Evolutionary conservation across 2,797 vertebrate species (phyloP), one percentile per base, ranked within the genome.

Genomic region (Otolemur crassicaudatus): DNA sequence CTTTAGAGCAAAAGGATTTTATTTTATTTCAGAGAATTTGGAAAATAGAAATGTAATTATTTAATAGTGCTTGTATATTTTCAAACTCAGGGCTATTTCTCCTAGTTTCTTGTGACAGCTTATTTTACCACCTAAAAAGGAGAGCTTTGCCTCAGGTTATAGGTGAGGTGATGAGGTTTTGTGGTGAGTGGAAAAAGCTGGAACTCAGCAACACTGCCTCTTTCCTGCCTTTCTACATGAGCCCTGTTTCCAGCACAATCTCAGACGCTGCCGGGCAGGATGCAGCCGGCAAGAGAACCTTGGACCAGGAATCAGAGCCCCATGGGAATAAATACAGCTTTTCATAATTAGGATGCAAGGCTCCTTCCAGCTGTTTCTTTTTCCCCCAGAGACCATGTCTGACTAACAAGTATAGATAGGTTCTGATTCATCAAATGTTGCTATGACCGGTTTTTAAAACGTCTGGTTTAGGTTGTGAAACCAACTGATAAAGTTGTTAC

Each of bases 401-500:
- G 80, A 87, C 90, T 90, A 88, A 94, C 88, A 70, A 92, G 69
- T 72, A 80, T 92, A 92, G 83, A 49, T 75, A 58, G 82, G 23
- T 85, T 92, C 95, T 92, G 80, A 90, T 81, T 94, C 92, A 94
- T 69, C 43, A 37, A 25, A 34, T 81, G 6, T 90, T 95, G 82
- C 27, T 10, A 9, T 63, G 83, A 80, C 96, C 13, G 0, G 34
- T 80, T 93, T 95, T 85, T 25, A 60, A 94, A 95, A 89, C 79
- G 69, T 72, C 69, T 92, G 87, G 14, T 92, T 93, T 93, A 65
- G 69, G 46, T 95, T 94, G 80, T 93, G 86, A 97, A 94, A 93
- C 72, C 88, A 81, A 75, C 79, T 65, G 34, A 63, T 89, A 46
- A 31, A 73, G 94, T 86, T 87, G 31, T 87, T 95, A 46, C 49